These are phyloP conservation scores for Miniopterus natalensis DNA, from an alignment of 2,113 vertebrate species.

Conservation along the genomic window DNA sequence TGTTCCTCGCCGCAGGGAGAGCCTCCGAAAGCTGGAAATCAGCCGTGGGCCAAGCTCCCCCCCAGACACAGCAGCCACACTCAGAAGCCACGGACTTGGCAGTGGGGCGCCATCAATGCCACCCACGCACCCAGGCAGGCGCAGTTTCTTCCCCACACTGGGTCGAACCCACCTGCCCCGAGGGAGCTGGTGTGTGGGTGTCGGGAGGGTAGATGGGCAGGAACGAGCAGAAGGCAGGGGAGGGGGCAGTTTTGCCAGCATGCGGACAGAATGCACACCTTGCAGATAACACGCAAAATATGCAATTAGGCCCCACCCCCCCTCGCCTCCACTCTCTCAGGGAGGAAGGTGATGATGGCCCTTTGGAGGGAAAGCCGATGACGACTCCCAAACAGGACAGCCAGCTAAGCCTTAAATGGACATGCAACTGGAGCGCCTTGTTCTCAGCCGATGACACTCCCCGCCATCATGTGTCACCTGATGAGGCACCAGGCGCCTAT, in stretches of 20 bases:
- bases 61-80: neutral
- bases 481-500: neutral
- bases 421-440: slow-evolving; percentile 50
- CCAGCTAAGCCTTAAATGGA: neutral
- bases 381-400: neutral
- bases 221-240: neutral
- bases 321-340: neutral
- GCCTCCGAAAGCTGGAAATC: neutral
- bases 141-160: neutral
- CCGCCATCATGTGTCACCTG: slow-evolving; percentile 27
- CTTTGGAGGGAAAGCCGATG: neutral
- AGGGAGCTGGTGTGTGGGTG: neutral
- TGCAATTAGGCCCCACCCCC: neutral
- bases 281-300: neutral
- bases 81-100: slow-evolving; percentile 1
- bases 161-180: neutral
- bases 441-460: slow-evolving; percentile 59
- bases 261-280: fast-evolving
- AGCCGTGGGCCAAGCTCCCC: neutral
- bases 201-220: neutral
- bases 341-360: neutral
- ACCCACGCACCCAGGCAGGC: neutral
- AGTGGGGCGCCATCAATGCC: neutral
- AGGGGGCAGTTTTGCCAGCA: neutral
- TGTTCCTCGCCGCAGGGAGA: neutral